Base-by-base conservation (phyloP, 2,113 vertebrate genomes). In the Casuarius casuarius region DNA sequence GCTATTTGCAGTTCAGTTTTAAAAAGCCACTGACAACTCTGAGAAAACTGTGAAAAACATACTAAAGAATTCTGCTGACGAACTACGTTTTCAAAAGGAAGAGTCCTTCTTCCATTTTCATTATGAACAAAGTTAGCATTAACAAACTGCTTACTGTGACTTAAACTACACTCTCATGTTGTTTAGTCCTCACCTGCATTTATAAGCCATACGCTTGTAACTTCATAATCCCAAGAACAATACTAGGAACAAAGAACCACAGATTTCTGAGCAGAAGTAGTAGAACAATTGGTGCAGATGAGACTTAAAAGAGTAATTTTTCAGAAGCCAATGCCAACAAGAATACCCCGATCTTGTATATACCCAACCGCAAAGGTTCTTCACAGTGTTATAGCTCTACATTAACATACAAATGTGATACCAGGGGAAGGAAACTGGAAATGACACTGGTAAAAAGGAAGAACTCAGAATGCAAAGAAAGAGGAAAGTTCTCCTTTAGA, bases 11-110 rank as follows among this genome's bases (percentile, higher is more conserved):
- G 92, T 84, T 96, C 88, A 92, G 87, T 80, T 97, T 89, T 70
- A 93, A 94, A 89, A 95, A 97, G 73, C 40, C 90, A 86, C 67
- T 95, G 85, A 95, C 94, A 96, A 94, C 80, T 94, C 89, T 0
- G 2, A 94, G 65, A 42, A 92, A 97, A 89, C 82, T 78, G 84
- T 89, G 93, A 93, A 97, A 96, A 94, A 84, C 92, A 85, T 31
- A 35, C 59, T 75, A 51, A 87, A 85, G 74, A 93, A 96, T 96
- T 97, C 95, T 97, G 97, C 96, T 95, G 96, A 97, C 66, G 31
- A 83, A 70, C 79, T 89, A 76, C 11, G 44, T 97, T 97, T 97
- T 91, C 71, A 94, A 87, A 95, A 35, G 67, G 49, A 90, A 95
- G 28, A 86, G 70, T 62, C 38, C 79, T 52, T 80, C 66, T 86